A percentile compares a stretch with the other conserved stretches of the same genome.
Conservation (phyloP, 2,888 invertebrate species). For the Mayetiola destructor region DNA sequence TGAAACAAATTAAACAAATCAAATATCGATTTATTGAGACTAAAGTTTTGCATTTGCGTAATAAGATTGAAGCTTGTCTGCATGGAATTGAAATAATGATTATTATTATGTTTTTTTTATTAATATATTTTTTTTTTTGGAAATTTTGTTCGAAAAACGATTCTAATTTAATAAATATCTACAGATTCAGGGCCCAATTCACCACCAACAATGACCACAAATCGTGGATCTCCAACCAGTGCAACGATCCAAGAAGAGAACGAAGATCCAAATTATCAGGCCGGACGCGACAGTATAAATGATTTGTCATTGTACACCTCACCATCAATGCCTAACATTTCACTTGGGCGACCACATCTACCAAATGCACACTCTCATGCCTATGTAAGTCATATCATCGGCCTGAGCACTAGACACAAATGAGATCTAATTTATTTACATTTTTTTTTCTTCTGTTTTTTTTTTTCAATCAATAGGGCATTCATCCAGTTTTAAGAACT, state of each 20-base stretch:
- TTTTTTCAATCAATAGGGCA: neutral
- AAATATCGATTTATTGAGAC: too few species aligned
- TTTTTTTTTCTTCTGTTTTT: neutral
- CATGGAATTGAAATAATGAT: too few species aligned
- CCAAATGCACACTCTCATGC: slow-evolving; percentile 29
- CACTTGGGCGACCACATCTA: slow-evolving; percentile 68
- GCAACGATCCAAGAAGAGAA: slow-evolving; percentile 73
- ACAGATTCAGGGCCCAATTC: slow-evolving; percentile 65
- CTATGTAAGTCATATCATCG: slow-evolving; percentile 10
- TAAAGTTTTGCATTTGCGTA: too few species aligned
- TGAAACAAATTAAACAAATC: neutral
- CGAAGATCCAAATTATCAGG: slow-evolving; percentile 49
- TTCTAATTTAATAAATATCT: too few species aligned
- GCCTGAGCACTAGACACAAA: neutral
- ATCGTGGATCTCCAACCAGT: slow-evolving; percentile 48
- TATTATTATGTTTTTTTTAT: too few species aligned
- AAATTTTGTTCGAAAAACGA: too few species aligned
- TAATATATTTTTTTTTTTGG: too few species aligned
- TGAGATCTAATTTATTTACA: neutral
- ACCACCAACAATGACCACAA: slow-evolving; percentile 46
- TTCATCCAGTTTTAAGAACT: slow-evolving; percentile 15
- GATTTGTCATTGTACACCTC: slow-evolving; percentile 77
- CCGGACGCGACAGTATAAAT: slow-evolving; percentile 51
- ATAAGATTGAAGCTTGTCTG: too few species aligned
- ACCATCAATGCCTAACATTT: slow-evolving; percentile 94